Percentiles rank a stretch among this genome's conserved stretches.
Evolutionary conservation across 2,888 invertebrate species (phyloP).

Genomic region (Galerucella nymphaeae): DNA sequence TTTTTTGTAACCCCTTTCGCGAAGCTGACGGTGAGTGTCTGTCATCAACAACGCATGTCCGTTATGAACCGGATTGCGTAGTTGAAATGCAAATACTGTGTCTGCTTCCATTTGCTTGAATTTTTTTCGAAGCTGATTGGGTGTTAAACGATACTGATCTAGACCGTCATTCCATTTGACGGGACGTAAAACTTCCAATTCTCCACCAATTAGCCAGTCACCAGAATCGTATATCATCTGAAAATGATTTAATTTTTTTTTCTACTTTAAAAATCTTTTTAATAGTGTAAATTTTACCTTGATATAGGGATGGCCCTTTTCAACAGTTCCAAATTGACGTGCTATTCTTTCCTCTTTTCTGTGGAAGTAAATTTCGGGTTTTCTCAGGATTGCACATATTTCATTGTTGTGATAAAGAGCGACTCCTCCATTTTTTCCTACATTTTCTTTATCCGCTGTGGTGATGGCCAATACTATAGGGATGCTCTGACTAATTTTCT

Average conservation of each 20-base stretch:
- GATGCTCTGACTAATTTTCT: conserved; percentile 87
- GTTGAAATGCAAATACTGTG: conserved; percentile 96
- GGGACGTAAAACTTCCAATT: conserved; percentile 86
- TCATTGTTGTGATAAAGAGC: conserved; percentile 74
- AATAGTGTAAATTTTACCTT: conserved; percentile 65
- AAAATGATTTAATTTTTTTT: conserved; percentile 28
- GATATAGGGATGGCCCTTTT: conserved; percentile 88
- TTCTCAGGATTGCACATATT: conserved; percentile 77
- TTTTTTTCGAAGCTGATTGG: conserved; percentile 83
- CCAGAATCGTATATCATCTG: conserved; percentile 88
- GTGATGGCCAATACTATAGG: conserved; percentile 89
- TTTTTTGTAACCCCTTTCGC: conserved; percentile 77
- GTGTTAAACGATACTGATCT: conserved; percentile 91
- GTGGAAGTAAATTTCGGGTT: conserved; percentile 92
- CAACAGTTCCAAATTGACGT: conserved; percentile 89
- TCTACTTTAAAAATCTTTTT: background rate
- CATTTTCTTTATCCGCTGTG: conserved; percentile 76
- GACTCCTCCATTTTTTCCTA: conserved; percentile 73
- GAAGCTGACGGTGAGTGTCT: conserved; percentile 83
- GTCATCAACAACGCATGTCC: conserved; percentile 97
- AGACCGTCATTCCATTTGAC: conserved; percentile 94
- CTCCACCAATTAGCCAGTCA: conserved; percentile 94
- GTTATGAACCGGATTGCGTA: conserved; percentile 96
- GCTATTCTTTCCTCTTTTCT: conserved; percentile 91
- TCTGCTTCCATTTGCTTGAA: conserved; percentile 88